These are phyloP conservation scores for Hetaerina americana DNA, from an alignment of 1,140 invertebrate genomes.

Conservation along the genomic window DNA sequence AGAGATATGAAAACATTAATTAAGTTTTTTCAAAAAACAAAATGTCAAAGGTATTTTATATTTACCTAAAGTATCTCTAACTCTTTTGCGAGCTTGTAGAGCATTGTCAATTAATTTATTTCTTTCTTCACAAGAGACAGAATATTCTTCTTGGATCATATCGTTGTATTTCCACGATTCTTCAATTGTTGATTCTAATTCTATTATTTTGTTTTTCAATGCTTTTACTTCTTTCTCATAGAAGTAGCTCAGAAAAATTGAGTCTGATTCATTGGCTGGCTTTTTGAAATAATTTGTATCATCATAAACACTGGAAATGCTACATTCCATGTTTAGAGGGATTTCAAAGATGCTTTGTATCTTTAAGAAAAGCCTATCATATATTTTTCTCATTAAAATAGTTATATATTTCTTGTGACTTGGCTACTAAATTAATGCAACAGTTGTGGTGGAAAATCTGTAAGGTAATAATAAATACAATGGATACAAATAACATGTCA, in stretches of 20 bases:
- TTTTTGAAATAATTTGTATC: too few species aligned
- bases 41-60: background rate
- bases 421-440: too few species aligned
- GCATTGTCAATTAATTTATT: background rate
- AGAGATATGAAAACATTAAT: background rate
- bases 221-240: background rate
- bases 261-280: background rate
- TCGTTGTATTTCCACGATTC: background rate
- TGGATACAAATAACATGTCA: too few species aligned
- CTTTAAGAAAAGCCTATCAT: too few species aligned
- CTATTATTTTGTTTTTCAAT: background rate
- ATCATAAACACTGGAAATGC: too few species aligned
- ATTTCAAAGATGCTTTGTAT: too few species aligned
- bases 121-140: background rate
- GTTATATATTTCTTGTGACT: too few species aligned
- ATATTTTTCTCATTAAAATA: too few species aligned
- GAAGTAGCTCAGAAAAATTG: background rate
- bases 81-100: background rate
- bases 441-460: too few species aligned
- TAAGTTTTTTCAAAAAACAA: too few species aligned
- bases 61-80: background rate
- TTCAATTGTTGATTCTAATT: background rate
- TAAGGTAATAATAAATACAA: too few species aligned
- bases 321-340: too few species aligned
- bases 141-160: background rate